Evolutionary conservation across 2,888 invertebrate genomes (phyloP).

Genomic region (Ctenicera cuprea): DNA sequence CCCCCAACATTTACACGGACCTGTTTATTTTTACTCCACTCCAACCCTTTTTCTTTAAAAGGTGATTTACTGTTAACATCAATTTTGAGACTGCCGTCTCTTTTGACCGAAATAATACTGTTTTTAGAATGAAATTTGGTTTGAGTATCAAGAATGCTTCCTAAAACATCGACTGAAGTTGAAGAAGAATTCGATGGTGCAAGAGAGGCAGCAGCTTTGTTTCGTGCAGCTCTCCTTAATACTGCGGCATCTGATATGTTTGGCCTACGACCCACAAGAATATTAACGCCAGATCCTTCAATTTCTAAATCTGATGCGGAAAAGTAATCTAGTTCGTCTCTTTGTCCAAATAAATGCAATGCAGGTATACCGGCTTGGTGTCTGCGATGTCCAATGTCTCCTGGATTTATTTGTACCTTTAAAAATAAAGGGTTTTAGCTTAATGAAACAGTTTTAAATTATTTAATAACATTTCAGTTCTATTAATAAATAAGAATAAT

Average conservation of each 20-base stretch:
- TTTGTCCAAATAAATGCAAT: conserved; percentile 80
- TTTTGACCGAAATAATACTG: conserved; percentile 76
- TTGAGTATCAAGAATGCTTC: conserved; percentile 82
- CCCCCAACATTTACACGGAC: conserved; percentile 7
- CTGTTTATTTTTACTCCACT: neutral
- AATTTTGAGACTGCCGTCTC: conserved; percentile 79
- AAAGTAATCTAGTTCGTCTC: conserved; percentile 83
- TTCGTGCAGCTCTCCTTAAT: conserved; percentile 66
- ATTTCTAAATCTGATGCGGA: conserved; percentile 74
- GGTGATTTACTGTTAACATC: conserved; percentile 75
- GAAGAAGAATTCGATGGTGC: conserved; percentile 71
- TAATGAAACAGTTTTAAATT: neutral
- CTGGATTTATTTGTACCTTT: conserved; percentile 42
- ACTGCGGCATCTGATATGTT: conserved; percentile 70
- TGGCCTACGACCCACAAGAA: conserved; percentile 73
- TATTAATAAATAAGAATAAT: too few species aligned
- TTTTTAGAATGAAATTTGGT: conserved; percentile 81
- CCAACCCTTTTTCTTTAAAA: conserved; percentile 62
- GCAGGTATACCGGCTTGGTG: conserved; percentile 74
- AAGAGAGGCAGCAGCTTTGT: conserved; percentile 72
- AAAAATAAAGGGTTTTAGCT: neutral
- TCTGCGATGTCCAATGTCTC: conserved; percentile 58
- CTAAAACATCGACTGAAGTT: conserved; percentile 78
- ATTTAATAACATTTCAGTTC: neutral
- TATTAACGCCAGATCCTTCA: conserved; percentile 65